Evolutionary conservation across 2,888 invertebrate genomes (phyloP), one percentile per base, ranked within the genome.

Genomic region (Plebejus anna): DNA sequence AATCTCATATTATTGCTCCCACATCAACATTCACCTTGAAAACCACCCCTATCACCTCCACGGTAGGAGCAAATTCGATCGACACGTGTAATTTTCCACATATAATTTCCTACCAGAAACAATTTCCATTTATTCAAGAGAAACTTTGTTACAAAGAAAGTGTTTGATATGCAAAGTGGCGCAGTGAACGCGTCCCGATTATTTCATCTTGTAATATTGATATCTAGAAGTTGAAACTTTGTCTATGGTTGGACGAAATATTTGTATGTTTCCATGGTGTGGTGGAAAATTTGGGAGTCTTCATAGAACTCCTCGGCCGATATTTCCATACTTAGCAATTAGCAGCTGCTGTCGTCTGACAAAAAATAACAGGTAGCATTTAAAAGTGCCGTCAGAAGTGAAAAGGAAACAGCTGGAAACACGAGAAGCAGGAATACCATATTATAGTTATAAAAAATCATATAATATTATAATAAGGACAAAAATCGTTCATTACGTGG

Each of bases 141-240:
- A 28, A 71, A 76, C 57, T 76, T 76, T 76, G 36, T 76, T 42
- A 76, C 72, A 76, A 76, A 76, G 55, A 72, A 76, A 76, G 55
- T 76, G 76, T 72, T 76, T 72, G 76, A 76, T 76, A 76, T 76
- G 76, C 76, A 76, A 76, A 76, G 59, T 76, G 76, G 72, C 59
- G 42, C 28, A 57, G 42, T 59, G 76, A 55, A 72, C 71, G 76
- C 72, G 76, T 72, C 16, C 76, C 55, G 59, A 76, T 76, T 72
- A 76, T 76, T 76, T 76, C 72, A 32, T 73, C 73, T 73, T 32
- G 73, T 73, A 73, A 73, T 73, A 73, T 73, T 73, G 55, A 36
- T 73, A 32, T 73, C 73, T 55, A 66, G 13, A 66, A 66, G 66
- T 66, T 47, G 47, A 42, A 51, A 72, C 72, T 72, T 47, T 51